These are phyloP conservation scores for Phalloptychus januarius DNA, from an alignment of 2,797 vertebrate species.

Conservation along the genomic window DNA sequence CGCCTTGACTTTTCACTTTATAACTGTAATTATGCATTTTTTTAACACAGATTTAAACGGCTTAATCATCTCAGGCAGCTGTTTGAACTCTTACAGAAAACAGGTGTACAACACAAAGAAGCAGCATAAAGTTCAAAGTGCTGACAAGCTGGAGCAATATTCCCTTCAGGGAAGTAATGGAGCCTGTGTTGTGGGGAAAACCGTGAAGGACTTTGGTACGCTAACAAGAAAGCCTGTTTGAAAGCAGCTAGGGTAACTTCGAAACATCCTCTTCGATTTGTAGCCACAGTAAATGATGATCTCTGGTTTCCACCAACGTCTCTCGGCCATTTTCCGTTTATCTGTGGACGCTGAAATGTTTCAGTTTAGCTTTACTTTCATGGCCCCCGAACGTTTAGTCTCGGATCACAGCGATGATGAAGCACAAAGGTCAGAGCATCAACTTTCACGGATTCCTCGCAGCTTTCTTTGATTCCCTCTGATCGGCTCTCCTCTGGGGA, in stretches of 20 bases:
- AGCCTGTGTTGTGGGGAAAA: not conserved
- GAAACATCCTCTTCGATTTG: not conserved
- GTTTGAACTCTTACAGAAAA: slow-evolving; percentile 36
- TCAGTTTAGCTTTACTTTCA: slow-evolving; percentile 7
- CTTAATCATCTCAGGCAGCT: slow-evolving; percentile 9
- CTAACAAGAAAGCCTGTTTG: not conserved
- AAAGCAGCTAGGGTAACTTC: not conserved
- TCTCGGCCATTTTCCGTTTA: not conserved
- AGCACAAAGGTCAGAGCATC: slow-evolving; percentile 41
- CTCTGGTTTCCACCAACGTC: not conserved
- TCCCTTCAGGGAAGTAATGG: not conserved
- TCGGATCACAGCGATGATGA: slow-evolving; percentile 36
- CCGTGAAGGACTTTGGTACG: not conserved
- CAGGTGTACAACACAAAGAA: slow-evolving; percentile 31
- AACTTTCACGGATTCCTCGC: slow-evolving; percentile 45
- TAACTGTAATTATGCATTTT: not conserved
- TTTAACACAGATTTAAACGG: not conserved
- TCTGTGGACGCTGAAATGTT: slow-evolving; percentile 4
- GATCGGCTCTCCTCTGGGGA: slow-evolving; percentile 53
- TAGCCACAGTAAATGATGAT: not conserved
- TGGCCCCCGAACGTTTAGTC: not conserved
- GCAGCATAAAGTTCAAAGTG: slow-evolving; percentile 8
- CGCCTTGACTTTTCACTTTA: not conserved
- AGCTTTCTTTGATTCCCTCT: slow-evolving; percentile 60
- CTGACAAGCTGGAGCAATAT: not conserved